phyloP scores from a whole-genome alignment of 2,888 invertebrate genomes.

The Monoplex corrugatus region DNA sequence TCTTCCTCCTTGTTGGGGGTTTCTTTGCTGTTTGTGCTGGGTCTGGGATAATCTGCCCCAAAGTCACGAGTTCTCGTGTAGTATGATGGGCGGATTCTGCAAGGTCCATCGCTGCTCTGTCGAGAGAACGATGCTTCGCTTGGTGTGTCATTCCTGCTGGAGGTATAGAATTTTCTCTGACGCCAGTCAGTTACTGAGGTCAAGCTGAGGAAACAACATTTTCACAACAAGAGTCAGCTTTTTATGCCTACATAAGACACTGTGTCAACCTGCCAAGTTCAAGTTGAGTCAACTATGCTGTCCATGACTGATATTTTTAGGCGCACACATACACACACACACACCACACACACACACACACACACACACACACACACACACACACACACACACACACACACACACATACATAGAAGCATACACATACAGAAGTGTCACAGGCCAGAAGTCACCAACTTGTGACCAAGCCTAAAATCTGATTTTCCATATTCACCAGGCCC shows the following conservation, averaged over 20 bases:
- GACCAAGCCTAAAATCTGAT: no score
- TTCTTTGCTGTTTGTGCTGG: background rate
- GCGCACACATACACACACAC: no score
- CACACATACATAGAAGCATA: no score
- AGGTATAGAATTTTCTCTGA: background rate
- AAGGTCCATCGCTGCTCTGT: background rate
- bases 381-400: no score
- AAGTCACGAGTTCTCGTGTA: background rate
- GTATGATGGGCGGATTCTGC: background rate
- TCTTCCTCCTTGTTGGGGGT: background rate
- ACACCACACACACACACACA: no score
- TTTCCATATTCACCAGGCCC: no score
- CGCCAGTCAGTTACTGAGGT: constrained; percentile 18
- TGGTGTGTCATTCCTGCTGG: background rate
- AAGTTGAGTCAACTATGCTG: background rate
- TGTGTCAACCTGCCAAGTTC: background rate
- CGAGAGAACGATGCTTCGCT: background rate
- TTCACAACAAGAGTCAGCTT: background rate
- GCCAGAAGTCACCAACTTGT: no score
- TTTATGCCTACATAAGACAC: background rate
- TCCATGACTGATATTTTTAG: no score
- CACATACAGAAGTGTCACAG: no score
- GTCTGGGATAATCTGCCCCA: background rate
- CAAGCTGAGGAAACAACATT: background rate
- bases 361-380: no score